A percentile compares a stretch with the other conserved stretches of the same genome.
These are phyloP conservation scores for Drosophila austrosaltans DNA, from an alignment of 2,888 invertebrate species.

Conservation along the genomic window DNA sequence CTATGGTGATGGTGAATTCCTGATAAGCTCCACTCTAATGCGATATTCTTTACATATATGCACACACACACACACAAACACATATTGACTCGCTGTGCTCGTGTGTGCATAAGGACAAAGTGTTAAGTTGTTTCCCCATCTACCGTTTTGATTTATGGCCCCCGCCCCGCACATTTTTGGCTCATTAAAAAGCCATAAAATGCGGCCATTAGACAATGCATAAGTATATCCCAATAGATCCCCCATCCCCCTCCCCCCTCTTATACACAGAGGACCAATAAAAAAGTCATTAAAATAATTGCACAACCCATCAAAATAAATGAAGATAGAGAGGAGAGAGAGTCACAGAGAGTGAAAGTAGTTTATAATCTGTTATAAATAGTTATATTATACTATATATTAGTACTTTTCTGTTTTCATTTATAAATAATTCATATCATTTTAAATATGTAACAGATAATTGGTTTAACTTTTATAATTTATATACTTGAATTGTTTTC, in stretches of 20 bases:
- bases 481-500: neutral
- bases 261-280: slow-evolving; percentile 26
- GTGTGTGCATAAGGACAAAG: slow-evolving; percentile 36
- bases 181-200: slow-evolving; percentile 67
- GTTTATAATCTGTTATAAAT: slow-evolving; percentile 2
- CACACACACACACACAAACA: slow-evolving; percentile 11
- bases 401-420: neutral
- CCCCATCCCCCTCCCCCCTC: neutral
- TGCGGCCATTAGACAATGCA: slow-evolving; percentile 41
- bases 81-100: neutral
- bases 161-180: slow-evolving; percentile 38
- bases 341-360: neutral
- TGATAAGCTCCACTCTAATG: slow-evolving; percentile 63
- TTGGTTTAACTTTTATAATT: neutral
- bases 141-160: slow-evolving; percentile 60
- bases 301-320: slow-evolving; percentile 14
- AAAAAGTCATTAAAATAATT: slow-evolving; percentile 50
- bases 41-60: slow-evolving; percentile 31
- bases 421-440: neutral
- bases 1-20: slow-evolving; percentile 39
- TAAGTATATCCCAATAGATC: slow-evolving; percentile 23
- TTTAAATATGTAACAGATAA: neutral
- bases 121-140: slow-evolving; percentile 51
- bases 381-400: neutral
- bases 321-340: neutral